phyloP scores from a whole-genome alignment of 2,888 invertebrate genomes.

The Serripes groenlandicus region DNA sequence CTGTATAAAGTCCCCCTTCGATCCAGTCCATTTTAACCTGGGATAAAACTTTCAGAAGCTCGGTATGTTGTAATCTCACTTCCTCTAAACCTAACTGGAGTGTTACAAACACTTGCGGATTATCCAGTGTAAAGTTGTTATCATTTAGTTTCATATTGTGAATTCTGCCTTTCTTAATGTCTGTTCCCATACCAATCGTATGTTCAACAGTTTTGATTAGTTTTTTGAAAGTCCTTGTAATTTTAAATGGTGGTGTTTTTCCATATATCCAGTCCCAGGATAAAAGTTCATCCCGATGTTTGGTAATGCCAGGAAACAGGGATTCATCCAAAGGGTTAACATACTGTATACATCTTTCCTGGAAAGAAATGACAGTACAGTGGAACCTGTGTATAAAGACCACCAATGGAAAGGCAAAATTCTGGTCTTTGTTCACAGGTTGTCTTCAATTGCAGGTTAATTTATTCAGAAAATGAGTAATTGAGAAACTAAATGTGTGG shows the following conservation, averaged over 20 bases:
- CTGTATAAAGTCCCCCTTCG: constrained; percentile 34
- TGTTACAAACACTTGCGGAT: constrained; percentile 21
- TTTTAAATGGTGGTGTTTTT: constrained; percentile 77
- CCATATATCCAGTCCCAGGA: constrained; percentile 80
- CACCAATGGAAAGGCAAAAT: too few relatives aligned
- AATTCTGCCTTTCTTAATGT: constrained; percentile 67
- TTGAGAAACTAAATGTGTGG: too few relatives aligned
- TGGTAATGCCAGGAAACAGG: constrained; percentile 72
- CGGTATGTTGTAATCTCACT: constrained; percentile 2
- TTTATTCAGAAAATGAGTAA: too few relatives aligned
- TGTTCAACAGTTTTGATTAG: constrained; percentile 18
- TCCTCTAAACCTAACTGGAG: constrained; percentile 40
- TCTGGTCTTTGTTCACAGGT: too few relatives aligned
- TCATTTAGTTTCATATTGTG: constrained; percentile 53
- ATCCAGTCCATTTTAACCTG: constrained; percentile 63
- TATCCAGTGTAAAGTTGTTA: constrained; percentile 3
- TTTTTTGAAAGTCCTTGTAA: constrained; percentile 59
- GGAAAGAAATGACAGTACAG: not conserved
- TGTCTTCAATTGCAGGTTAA: too few relatives aligned
- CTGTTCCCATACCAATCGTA: constrained; percentile 48
- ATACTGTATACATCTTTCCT: constrained; percentile 45
- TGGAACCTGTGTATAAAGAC: too few relatives aligned
- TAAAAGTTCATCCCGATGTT: constrained; percentile 55
- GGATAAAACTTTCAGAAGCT: constrained; percentile 35
- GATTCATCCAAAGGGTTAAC: constrained; percentile 68